A percentile compares a stretch with the other conserved stretches of the same genome.
Evolutionary conservation across 92 coral and sea anemone species (phyloP).

Genomic region (Bergia puertoricense): DNA sequence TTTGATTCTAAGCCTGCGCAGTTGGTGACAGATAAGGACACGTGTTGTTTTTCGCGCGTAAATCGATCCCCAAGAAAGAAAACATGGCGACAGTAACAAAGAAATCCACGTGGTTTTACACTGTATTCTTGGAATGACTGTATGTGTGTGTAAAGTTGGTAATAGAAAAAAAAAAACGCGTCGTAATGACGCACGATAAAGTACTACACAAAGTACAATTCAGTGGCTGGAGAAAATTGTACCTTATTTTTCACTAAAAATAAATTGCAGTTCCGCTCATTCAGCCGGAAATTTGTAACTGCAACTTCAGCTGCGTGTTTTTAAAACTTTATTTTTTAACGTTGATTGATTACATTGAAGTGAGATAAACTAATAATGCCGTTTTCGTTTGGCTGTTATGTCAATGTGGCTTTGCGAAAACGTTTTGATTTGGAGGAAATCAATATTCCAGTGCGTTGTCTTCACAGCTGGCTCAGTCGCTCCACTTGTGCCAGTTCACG

Average conservation of each 20-base stretch:
- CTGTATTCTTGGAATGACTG: background rate
- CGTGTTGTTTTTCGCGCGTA: conserved; percentile 49
- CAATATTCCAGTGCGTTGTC: background rate
- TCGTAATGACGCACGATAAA: background rate
- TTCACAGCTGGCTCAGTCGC: background rate
- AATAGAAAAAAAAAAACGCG: background rate
- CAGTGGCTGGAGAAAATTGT: background rate
- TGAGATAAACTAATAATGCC: background rate
- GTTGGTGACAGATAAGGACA: conserved; percentile 9
- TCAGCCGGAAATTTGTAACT: background rate
- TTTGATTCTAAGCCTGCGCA: conserved; percentile 57
- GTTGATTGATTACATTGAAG: background rate
- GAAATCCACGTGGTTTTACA: conserved; percentile 34
- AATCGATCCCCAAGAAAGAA: conserved; percentile 13
- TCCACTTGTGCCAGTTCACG: background rate
- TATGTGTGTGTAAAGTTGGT: conserved; percentile 8
- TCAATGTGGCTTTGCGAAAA: background rate
- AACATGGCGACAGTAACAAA: conserved; percentile 36
- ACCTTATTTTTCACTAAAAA: background rate
- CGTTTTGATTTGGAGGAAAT: background rate
- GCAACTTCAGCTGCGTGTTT: background rate
- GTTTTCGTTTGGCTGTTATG: background rate
- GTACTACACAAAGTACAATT: background rate
- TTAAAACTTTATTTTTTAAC: background rate
- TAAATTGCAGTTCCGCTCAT: background rate